Base-by-base conservation (phyloP, 2,113 vertebrate species). In the Eira barbara region DNA sequence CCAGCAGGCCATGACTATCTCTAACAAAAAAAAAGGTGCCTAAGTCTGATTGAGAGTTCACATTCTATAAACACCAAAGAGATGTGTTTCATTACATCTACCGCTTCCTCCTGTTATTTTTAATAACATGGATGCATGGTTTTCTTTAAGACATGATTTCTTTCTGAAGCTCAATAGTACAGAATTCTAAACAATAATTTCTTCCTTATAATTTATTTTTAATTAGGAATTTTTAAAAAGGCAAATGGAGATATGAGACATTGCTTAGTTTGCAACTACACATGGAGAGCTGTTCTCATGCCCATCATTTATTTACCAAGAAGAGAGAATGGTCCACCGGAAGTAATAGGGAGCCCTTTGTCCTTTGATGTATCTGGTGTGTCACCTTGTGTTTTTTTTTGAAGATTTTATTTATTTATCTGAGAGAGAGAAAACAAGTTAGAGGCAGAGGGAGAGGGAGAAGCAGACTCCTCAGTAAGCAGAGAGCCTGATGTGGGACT, bases 111-210 rank as follows among this genome's bases (percentile, higher is more conserved):
- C 29, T 95, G 4, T 27, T 94, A 71, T 10, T 78, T 67, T 67
- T 67, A 67, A 67, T 67, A 67, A 67, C 63, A 67, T 67, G 63
- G 63, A 67, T 29, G 49, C 10, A 45, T 63, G 29, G 69, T 42
- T 93, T 20, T 20, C n/a, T 23, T 31, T 31, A 57, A 0, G n/a
- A 20, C 18, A 47, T n/a, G 39, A 85, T 45, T 94, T 65, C n/a
- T 95, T 83, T 87, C 45, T 79, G 42, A 96, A 57, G 21, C 4
- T 84, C 79, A 55, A 81, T 17, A 84, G 34, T 55, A 7, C 17
- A 93, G 67, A 97, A 84, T 74, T 98, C 90, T 67, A 93, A 98
- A 97, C 29, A 36, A 34, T 3, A 52, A 31, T 39, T 47, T 95
- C 49, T 76, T 81, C 42, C 55, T 95, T 78, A 55, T 34, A 59